Base-by-base conservation (phyloP, 2,888 invertebrate species). In the Cantharis flavilabris region DNA sequence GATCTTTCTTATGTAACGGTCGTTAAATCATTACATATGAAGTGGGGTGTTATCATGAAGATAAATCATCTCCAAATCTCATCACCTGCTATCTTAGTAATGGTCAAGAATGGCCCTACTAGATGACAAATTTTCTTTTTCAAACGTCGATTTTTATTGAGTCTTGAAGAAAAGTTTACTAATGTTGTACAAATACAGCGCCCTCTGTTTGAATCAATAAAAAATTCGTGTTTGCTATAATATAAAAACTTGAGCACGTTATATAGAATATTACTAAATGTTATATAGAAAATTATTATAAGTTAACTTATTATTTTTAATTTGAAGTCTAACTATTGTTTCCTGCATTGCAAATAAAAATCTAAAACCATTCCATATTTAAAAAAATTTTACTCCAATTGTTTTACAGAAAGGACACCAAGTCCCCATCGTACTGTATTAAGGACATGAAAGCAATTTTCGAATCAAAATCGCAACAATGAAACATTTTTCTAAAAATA, bases 371-470 rank as follows among this genome's bases (percentile, higher is more conserved):
- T 16, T 16, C 20, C 20, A 3, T 20, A 20, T 20, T 20, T 20
- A 3, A 20, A 20, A 20, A 20, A 20, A 20, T 2, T 20, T 20
- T 20, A 20, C 3, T n/a, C 9, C 81, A 72, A 79, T 81, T 79
- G 81, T 79, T 79, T 89, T 89, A 10, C 89, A 94, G 93, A 86
- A 92, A 92, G 87, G 93, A 94, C 81, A 93, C 92, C 86, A 89
- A 91, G 77, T 93, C 94, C 33, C 93, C 93, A 10, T 91, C 94
- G 65, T 93, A 92, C 88, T 93, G 93, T 86, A 95, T 95, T 83
- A 92, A 93, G 83, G 95, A 95, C 86, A 95, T 95, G 92, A 93
- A 95, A 79, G 95, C 95, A 80, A 92, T 95, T 86, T 95, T 95
- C 86, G 95, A 95, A 88, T 93, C 93, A 86, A 93, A 94, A 86